Evolutionary conservation across 1,140 invertebrate species (phyloP).

Genomic region (Drosophila pruinosa): DNA sequence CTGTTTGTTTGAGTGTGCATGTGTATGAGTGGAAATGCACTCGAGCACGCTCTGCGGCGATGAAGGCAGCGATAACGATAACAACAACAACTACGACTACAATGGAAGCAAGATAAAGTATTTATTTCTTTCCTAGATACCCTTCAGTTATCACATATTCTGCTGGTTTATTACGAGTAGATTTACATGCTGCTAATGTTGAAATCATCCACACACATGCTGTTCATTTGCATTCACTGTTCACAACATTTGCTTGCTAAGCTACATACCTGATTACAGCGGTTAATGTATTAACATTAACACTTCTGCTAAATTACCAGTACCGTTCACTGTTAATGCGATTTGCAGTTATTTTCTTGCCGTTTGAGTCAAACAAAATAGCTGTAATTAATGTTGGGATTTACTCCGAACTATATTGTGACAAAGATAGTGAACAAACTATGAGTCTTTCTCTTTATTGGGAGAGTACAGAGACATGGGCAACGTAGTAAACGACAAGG

Average conservation of each 20-base stretch:
- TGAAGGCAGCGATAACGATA: constrained; percentile 43
- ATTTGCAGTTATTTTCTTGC: no score
- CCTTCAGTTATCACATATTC: background rate
- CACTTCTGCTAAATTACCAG: no score
- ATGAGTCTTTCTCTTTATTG: background rate
- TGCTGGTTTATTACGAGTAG: no score
- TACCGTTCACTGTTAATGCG: no score
- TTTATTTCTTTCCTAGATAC: background rate
- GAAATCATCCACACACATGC: no score
- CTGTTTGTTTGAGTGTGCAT: constrained; percentile 8
- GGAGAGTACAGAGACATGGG: background rate
- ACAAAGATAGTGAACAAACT: background rate
- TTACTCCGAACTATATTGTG: no score
- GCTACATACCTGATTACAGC: background rate
- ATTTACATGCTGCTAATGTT: no score
- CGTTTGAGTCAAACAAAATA: no score
- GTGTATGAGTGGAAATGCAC: constrained; percentile 62
- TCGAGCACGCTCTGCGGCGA: constrained; percentile 62
- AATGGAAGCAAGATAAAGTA: background rate
- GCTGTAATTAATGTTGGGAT: background rate
- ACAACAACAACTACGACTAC: background rate
- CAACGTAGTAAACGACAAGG: constrained; percentile 23
- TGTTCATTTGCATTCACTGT: background rate
- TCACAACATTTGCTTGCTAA: background rate
- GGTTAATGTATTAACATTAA: background rate